Percentiles rank a stretch among this genome's conserved stretches.
phyloP scores from a whole-genome alignment of 2,888 invertebrate species.

The Aquatica leii region DNA sequence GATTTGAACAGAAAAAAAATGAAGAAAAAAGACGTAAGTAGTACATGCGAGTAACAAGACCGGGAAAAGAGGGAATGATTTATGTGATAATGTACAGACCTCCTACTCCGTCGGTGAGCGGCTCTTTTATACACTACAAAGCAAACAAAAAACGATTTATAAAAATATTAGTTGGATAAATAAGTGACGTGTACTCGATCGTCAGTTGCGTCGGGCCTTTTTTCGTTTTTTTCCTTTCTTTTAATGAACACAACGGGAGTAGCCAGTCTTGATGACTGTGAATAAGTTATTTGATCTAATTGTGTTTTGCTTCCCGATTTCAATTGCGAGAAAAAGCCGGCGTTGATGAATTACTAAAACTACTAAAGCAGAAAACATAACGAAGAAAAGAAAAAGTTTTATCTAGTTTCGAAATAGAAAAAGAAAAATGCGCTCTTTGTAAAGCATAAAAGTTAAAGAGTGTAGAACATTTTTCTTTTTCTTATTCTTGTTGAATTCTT shows the following conservation, averaged over 20 bases:
- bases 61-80: conserved; percentile 42
- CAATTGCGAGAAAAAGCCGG: conserved; percentile 8
- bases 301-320: conserved; percentile 17
- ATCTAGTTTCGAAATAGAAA: conserved; percentile 28
- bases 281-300: conserved; percentile 34
- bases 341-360: conserved; percentile 17
- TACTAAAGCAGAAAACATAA: not conserved
- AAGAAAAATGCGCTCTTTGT: conserved; percentile 28
- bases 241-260: conserved; percentile 44
- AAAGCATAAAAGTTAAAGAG: conserved; percentile 35
- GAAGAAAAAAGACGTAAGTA: conserved; percentile 14
- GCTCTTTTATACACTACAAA: conserved; percentile 37
- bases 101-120: conserved; percentile 43
- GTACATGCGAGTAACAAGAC: conserved; percentile 35
- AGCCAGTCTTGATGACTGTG: conserved; percentile 23
- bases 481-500: conserved; percentile 41
- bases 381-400: conserved; percentile 22
- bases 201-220: too few relatives aligned
- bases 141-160: conserved; percentile 42
- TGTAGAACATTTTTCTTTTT: conserved; percentile 39
- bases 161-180: conserved; percentile 45
- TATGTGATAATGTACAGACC: conserved; percentile 41
- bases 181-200: conserved; percentile 36
- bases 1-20: not conserved
- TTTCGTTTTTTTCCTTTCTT: too few relatives aligned